Base-by-base conservation (phyloP, 30 jellyfish, hydroid and myxozoan genomes). In the Cassiopea xamachana region DNA sequence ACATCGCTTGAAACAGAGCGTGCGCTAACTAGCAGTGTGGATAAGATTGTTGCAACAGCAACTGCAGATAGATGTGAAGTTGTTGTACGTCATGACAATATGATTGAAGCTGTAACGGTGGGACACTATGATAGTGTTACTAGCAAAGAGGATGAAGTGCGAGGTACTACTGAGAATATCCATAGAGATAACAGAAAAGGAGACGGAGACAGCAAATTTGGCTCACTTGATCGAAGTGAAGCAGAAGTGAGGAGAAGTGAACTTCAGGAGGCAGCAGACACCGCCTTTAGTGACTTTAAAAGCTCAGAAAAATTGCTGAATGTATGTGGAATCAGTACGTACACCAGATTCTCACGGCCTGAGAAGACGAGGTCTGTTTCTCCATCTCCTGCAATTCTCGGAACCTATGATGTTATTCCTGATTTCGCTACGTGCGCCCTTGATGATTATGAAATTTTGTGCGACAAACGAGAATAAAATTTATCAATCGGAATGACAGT, bases 351-450 rank as follows among this genome's bases (percentile, higher is more conserved):
- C 49, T 7, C 13, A 69, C 27, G 39, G 19, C 51, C 15, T 14
- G 71, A 59, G 1, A 73, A 58, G 59, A 51, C 39, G n/a, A 76
- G 87, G 27, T 79, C 94, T 2, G 77, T 70, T 49, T 76, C 94
- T 51, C 94, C 89, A 1, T 46, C 89, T 4, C 77, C 84, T 15
- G 97, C 88, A 1, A 67, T 90, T 73, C 77, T 90, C 77, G 85
- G 79, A 15, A 81, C 97, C 10, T 90, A 90, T 51, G 97, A 90
- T 7, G 97, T 90, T 47, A 90, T 90, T 27, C 89, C 85, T 16
- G 92, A 82, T 48, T 77, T 75, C 18, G 74, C 88, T 46, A 73
- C 92, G 5, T 49, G 79, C 51, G 14, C 18, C 69, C 79, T 90
- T 48, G 97, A 90, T 17, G 97, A 90, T 47, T 80, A 79, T 47